Base-by-base conservation (phyloP, 2,888 invertebrate species). In the Agonopterix arenella region DNA sequence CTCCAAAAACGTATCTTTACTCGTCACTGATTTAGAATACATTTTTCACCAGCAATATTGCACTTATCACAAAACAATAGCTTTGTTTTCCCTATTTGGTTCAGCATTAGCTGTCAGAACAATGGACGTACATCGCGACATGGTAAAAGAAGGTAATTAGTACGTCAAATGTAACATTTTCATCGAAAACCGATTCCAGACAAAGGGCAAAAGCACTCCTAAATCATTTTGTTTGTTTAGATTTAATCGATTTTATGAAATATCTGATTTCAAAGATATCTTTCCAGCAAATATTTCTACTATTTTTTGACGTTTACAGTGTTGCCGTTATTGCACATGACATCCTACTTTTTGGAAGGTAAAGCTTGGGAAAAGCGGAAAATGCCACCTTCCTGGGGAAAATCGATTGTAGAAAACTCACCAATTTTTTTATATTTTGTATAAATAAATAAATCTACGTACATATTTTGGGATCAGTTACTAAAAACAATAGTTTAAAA, bases 1-100 rank as follows among this genome's bases (percentile, higher is more conserved):
- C 78, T 97, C 96, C 68, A 98, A 90, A 80, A 98, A 97, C 61
- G 90, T 91, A 63, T 92, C 92, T 79, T 95, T 96, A 64, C 92
- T 91, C 62, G 93, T 83, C 49, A 70, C 59, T n/a, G 78, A 73
- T 61, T 82, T 83, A 9, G 85, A 70, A 72, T 80, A 89, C 89
- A 89, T 89, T 58, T 73, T 74, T 44, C 53, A 58, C 51, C 42
- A 52, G 54, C 47, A 51, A 47, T 60, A 56, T 53, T 59, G 56
- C 64, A 68, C 67, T 59, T 53, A 62, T 40, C 56, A 63, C 57
- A 60, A 63, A 61, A 60, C 53, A 48, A 65, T 64, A 56, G 68
- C 76, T 81, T 79, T 82, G 79, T 80, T 82, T 77, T 28, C 28
- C 28, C 28, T 28, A 28, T 28, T 28, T 28, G 28, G 28, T 28